A percentile compares a stretch with the other conserved stretches of the same genome.
Evolutionary conservation across 2,797 vertebrate species (phyloP).

Genomic region (Ataeniobius toweri): DNA sequence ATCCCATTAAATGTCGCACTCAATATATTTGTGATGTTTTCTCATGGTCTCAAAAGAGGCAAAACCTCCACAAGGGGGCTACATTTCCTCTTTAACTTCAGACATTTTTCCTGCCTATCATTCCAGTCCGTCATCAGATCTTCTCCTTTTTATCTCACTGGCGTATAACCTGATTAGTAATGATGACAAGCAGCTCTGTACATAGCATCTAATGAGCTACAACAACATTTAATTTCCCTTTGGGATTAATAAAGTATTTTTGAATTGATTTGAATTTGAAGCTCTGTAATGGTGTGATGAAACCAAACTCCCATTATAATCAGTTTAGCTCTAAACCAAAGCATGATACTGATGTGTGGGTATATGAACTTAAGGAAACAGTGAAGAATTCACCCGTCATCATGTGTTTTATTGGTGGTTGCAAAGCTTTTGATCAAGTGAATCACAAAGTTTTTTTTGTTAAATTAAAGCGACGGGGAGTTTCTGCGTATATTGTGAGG

Average conservation of each 20-base stretch:
- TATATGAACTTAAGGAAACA: too few species aligned
- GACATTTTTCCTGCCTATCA: not conserved
- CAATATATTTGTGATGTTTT: not conserved
- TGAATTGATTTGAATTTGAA: too few species aligned
- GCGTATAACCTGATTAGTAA: not conserved
- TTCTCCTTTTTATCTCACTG: not conserved
- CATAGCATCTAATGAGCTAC: not conserved
- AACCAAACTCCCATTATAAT: not conserved
- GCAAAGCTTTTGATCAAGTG: too few species aligned
- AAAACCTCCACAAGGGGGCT: conserved; percentile 63
- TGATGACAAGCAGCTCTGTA: not conserved
- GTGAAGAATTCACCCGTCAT: too few species aligned
- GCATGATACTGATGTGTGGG: not conserved
- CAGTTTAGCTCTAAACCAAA: not conserved
- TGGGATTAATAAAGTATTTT: too few species aligned
- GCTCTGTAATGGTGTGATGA: not conserved
- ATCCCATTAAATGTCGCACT: not conserved
- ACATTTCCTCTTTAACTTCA: conserved; percentile 36
- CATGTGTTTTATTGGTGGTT: too few species aligned
- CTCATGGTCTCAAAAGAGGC: not conserved
- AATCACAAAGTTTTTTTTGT: not conserved
- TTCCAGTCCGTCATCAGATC: too few species aligned
- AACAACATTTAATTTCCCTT: too few species aligned
- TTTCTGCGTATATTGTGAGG: not conserved
- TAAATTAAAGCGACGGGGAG: not conserved